phyloP scores from a whole-genome alignment of 30 jellyfish, hydroid and myxozoan species.

The Aurelia aurita region DNA sequence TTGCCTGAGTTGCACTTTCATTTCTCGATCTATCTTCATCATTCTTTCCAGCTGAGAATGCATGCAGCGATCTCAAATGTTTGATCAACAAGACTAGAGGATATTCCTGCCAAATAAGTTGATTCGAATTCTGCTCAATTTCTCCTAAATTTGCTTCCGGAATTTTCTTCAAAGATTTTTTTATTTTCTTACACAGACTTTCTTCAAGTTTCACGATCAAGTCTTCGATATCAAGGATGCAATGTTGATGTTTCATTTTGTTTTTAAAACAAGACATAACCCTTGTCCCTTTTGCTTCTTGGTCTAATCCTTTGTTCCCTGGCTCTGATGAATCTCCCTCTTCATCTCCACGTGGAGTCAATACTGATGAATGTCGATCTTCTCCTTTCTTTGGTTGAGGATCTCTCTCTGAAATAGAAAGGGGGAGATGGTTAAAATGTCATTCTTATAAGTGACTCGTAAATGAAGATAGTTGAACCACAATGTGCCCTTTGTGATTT shows the following conservation, averaged over 20 bases:
- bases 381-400: too few relatives aligned
- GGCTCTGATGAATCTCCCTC: too few relatives aligned
- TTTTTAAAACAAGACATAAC: not conserved
- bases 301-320: not conserved
- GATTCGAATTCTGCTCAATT: not conserved
- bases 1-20: not conserved
- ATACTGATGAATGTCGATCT: not conserved
- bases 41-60: too few relatives aligned
- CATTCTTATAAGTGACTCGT: too few relatives aligned
- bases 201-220: not conserved
- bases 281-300: too few relatives aligned
- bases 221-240: not conserved
- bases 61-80: not conserved
- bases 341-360: not conserved
- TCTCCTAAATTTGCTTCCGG: not conserved
- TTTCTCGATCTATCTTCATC: not conserved
- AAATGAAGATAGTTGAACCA: too few relatives aligned
- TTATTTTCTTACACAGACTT: not conserved
- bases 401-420: too few relatives aligned
- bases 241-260: not conserved
- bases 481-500: too few relatives aligned
- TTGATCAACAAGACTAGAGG: not conserved
- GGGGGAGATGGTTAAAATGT: too few relatives aligned
- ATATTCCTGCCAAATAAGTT: too few relatives aligned
- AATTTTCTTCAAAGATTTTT: not conserved